Base-by-base conservation (phyloP, 2,113 vertebrate species). In the Eretmochelys imbricata region DNA sequence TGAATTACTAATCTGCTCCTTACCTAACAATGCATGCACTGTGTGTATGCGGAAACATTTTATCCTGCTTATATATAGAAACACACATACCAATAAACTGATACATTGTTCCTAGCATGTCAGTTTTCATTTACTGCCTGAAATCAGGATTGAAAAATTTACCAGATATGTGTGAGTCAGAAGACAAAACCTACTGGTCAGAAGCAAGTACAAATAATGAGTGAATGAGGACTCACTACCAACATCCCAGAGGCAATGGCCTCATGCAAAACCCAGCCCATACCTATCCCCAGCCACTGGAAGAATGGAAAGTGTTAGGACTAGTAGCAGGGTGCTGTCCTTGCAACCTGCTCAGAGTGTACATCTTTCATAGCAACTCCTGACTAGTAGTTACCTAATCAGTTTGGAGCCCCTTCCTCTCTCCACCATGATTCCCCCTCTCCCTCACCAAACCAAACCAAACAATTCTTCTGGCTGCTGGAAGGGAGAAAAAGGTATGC, bases 41-140 rank as follows among this genome's bases (percentile, higher is more conserved):
- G 0, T 80, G 80, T 84, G 82, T 0, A 2, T n/a, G 75, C 17
- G 7, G 8, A 85, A 93, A 89, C 83, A 48, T 2, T 2, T 9
- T 76, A 85, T 55, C 35, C 49, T 80, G 2, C 25, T 2, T 49
- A 0, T 53, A 16, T 78, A 5, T 93, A 78, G 5, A 19, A 69
- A 0, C 0, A 1, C 49, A 50, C 25, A 11, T 57, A 85, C 55
- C 76, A 69, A 1, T 5, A 4, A 0, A 0, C 42, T 42, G 53
- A 38, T 19, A 65, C 62, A 35, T 50, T 0, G 0, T 9, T 89
- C 91, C 80, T 65, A 48, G 31, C 11, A 51, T 84, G 29, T 3
- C 42, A 50, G 46, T 4, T 6, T 87, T 17, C 27, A 3, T 87
- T 91, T 75, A 42, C 22, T 85, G 13, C 27, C 1, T 94, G 20